phyloP scores from a whole-genome alignment of 2,113 vertebrate genomes.

The Phoenicopterus ruber region DNA sequence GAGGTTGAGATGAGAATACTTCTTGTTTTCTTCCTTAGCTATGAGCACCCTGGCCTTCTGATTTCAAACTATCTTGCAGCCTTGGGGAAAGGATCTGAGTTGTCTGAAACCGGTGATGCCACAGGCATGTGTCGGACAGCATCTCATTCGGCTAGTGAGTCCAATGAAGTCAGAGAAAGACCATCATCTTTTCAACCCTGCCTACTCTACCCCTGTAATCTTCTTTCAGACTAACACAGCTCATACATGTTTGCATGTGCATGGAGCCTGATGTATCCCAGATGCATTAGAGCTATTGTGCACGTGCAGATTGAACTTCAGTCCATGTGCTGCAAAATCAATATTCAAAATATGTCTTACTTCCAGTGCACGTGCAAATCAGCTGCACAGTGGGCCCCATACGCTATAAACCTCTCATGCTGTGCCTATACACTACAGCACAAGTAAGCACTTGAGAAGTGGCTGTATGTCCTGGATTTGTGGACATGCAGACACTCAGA shows the following conservation, averaged over 20 bases:
- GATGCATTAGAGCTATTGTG: not conserved
- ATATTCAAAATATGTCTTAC: not conserved
- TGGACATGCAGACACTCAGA: not conserved
- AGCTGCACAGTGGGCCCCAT: not conserved
- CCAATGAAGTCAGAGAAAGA: not conserved
- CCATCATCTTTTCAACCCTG: not conserved
- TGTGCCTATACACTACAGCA: not conserved
- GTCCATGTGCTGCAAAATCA: not conserved
- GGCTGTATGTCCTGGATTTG: not conserved
- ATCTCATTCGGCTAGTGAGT: not conserved
- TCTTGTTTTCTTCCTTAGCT: not conserved
- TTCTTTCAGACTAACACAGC: not conserved
- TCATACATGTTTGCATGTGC: not conserved
- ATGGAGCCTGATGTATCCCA: not conserved
- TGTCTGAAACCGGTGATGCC: not conserved
- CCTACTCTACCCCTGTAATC: not conserved
- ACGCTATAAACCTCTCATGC: not conserved
- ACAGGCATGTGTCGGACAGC: not conserved
- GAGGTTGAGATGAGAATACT: not conserved
- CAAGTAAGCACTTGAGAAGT: not conserved
- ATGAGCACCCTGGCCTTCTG: not conserved
- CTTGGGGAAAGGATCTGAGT: not conserved
- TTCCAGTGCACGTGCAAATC: not conserved
- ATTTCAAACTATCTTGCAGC: not conserved
- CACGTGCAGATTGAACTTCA: not conserved